Evolutionary conservation across 2,797 vertebrate species (phyloP), one percentile per base, ranked within the genome.

Genomic region (Lepilemur septentrionalis): DNA sequence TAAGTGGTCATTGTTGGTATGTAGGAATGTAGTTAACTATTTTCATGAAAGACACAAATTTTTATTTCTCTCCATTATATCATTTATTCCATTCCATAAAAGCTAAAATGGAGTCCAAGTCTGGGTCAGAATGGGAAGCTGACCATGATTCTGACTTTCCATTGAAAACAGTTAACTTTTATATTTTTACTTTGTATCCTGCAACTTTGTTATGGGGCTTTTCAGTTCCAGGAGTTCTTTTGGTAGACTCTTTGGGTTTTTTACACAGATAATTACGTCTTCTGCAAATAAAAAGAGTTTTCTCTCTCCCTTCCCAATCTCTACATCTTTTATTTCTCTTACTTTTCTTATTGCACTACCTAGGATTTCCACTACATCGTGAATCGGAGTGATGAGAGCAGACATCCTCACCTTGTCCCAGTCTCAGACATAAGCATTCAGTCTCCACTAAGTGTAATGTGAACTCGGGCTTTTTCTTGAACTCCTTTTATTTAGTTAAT

Each of bases 61-160:
- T 94, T 95, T 93, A 82, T 80, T 94, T 97, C 61, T 92, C 70
- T 35, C 46, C 23, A 61, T 94, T 76, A 87, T 84, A 41, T 75
- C 65, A 57, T 72, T 95, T 76, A 86, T 69, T 81, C 8, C n/a
- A 32, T 80, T 75, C 79, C 59, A 94, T 92, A 91, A 96, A 87
- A 84, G 52, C 63, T 72, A 78, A 96, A 70, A 80, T 61, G 25
- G 43, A 59, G 48, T 92, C 72, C 61, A 61, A 59, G 1, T 10
- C 22, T 32, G 3, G 6, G 25, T 67, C 7, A 15, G 22, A 63
- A 14, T 2, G 70, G 30, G 38, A 38, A 5, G 0, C 0, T 67
- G 57, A 11, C 14, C 63, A 38, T 76, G 72, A 48, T 65, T 80
- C 38, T 10, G 12, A 75, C 14, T 76, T 81, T 17, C 78, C 79